Evolutionary conservation across 2,797 vertebrate genomes (phyloP), one percentile per base, ranked within the genome.

Genomic region (Sciurus carolinensis): DNA sequence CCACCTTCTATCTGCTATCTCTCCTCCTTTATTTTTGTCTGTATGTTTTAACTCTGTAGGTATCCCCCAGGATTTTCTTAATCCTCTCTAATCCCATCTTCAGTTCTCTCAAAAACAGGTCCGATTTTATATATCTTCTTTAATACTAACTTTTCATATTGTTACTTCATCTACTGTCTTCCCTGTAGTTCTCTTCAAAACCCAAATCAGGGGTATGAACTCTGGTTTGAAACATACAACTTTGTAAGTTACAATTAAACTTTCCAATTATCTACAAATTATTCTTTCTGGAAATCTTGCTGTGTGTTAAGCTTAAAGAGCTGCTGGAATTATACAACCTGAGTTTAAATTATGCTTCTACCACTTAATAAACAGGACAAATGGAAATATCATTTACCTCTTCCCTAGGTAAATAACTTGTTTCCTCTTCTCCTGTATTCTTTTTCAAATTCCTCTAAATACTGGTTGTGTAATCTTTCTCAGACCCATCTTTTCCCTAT

Each of bases 131-230:
- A 17, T 80, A 39, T 24, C 11, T 77, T 91, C 89, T 54, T 95
- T 76, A 87, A 94, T 52, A 75, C 7, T 2, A 66, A 59, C 2
- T 90, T 69, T 7, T 77, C 18, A n/a, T 62, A 79, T 28, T 81
- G 24, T 5, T 83, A 22, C 28, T 81, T 96, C 3, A 73, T 71
- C 3, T 64, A 30, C 10, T 73, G 6, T 86, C 18, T 69, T 75
- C 33, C 57, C n/a, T 17, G 3, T 72, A 67, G 44, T 81, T 95
- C n/a, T 81, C 13, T 95, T 95, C 44, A 83, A 94, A 95, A 91
- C 79, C 66, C 90, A 73, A 92, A 94, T 72, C 30, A 30, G 22
- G 92, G 62, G 20, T 91, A 79, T 42, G 3, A 76, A 87, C 59
- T 93, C 12, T 90, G n/a, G 64, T n/a, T 92, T 88, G 44, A 87